Conservation (phyloP, 2,113 vertebrate genomes). For the Blennius ocellaris region DNA sequence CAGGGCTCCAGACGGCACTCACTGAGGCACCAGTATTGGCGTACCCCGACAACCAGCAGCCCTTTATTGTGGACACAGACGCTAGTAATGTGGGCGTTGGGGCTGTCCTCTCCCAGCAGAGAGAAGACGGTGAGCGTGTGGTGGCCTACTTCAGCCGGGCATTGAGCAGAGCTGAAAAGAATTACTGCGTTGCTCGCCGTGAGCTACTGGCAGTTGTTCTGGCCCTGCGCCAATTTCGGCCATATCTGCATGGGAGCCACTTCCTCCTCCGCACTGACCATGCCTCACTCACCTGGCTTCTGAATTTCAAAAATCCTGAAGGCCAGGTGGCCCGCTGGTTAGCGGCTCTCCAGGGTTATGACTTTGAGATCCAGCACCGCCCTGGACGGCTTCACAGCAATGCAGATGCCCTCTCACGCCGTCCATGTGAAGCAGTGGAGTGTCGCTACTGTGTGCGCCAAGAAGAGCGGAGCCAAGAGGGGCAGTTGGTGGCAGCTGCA, state of each 20-base stretch:
- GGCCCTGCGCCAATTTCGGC: not conserved
- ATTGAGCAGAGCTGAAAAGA: not conserved
- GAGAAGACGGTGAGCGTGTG: not conserved
- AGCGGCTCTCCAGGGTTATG: not conserved
- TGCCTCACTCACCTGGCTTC: no score
- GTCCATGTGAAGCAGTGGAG: not conserved
- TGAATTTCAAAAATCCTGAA: conserved; percentile 24
- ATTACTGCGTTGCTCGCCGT: conserved; percentile 4
- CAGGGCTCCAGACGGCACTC: not conserved
- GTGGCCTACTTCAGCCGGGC: not conserved
- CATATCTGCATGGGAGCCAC: not conserved
- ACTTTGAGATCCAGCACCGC: not conserved
- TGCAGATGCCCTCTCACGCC: not conserved
- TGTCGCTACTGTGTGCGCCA: not conserved
- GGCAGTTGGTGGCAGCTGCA: no score
- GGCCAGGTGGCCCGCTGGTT: conserved; percentile 10
- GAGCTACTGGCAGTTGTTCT: not conserved
- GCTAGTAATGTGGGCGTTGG: not conserved
- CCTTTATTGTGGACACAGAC: not conserved
- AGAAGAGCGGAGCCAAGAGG: no score
- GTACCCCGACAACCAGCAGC: not conserved
- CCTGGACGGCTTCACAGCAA: not conserved
- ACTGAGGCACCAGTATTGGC: not conserved
- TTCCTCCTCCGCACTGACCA: no score
- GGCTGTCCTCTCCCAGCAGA: not conserved